Evolutionary conservation across 1,140 invertebrate species (phyloP).

Genomic region (Psilanteris sp.): DNA sequence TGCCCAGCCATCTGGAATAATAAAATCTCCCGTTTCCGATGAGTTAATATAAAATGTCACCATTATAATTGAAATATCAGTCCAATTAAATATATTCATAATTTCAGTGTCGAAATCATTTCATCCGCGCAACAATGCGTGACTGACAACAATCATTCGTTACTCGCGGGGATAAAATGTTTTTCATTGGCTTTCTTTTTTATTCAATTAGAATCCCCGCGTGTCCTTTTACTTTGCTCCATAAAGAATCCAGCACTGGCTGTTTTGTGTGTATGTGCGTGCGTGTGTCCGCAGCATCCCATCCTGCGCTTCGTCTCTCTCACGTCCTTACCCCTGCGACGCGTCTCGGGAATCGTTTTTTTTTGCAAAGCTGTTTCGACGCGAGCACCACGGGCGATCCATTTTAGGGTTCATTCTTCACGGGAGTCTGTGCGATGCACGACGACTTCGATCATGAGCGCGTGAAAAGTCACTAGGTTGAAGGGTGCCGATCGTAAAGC

Average conservation of each 20-base stretch:
- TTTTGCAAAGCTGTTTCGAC: conserved; percentile 21
- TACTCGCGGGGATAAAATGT: conserved; percentile 18
- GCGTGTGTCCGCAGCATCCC: conserved; percentile 28
- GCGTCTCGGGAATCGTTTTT: conserved; percentile 32
- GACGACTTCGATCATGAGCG: conserved; percentile 62
- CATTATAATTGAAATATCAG: conserved; percentile 60
- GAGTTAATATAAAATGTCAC: conserved; percentile 30
- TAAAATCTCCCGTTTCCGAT: neutral
- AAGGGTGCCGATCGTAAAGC: conserved; percentile 49
- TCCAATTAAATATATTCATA: conserved; percentile 61
- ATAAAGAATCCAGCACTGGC: conserved; percentile 21
- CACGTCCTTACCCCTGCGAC: neutral
- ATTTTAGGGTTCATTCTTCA: conserved; percentile 42
- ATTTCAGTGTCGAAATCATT: conserved; percentile 62
- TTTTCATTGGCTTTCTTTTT: conserved; percentile 36
- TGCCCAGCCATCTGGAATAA: too few species aligned
- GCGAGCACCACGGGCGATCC: conserved; percentile 51
- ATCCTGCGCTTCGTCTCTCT: conserved; percentile 10
- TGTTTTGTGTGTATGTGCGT: conserved; percentile 15
- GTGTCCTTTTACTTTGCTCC: conserved; percentile 4
- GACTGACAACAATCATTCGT: conserved; percentile 58
- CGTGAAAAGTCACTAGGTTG: conserved; percentile 69
- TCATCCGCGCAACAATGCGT: conserved; percentile 49
- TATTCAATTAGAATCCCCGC: conserved; percentile 51
- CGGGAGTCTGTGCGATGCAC: conserved; percentile 45